phyloP scores from a whole-genome alignment of 1,140 invertebrate species.

The Anoplophora glabripennis region DNA sequence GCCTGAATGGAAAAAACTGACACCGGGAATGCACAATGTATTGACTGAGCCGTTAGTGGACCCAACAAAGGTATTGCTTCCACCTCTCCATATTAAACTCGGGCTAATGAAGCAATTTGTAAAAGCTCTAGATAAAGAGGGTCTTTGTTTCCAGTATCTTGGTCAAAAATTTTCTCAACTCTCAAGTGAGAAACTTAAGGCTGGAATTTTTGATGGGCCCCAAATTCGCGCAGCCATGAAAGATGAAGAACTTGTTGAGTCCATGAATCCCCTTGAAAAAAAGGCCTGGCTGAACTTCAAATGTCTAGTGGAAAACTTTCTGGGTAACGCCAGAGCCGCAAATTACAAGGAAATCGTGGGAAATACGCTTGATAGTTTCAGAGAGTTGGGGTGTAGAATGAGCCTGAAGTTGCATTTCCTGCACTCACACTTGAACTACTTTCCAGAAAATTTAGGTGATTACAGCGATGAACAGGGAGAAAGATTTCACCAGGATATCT shows the following conservation, averaged over 20 bases:
- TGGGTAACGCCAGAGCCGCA: slow-evolving; percentile 28
- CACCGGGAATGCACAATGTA: neutral
- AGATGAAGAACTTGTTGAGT: slow-evolving; percentile 4
- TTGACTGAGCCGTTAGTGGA: no score
- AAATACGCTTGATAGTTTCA: slow-evolving; percentile 26
- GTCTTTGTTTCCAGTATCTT: slow-evolving; percentile 28
- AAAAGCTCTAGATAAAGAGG: slow-evolving; percentile 33
- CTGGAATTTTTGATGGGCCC: slow-evolving; percentile 23
- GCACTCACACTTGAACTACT: slow-evolving; percentile 21
- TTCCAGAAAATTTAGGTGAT: slow-evolving; percentile 25
- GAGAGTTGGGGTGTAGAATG: slow-evolving; percentile 29
- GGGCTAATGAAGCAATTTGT: slow-evolving; percentile 45
- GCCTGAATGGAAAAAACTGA: slow-evolving; percentile 9
- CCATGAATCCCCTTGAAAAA: slow-evolving; percentile 15
- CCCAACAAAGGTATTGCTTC: slow-evolving; percentile 30
- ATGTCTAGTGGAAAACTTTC: slow-evolving; percentile 25
- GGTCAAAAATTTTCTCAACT: slow-evolving; percentile 19
- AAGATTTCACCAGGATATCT: slow-evolving; percentile 38
- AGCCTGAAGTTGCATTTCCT: slow-evolving; percentile 29
- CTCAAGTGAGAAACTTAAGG: slow-evolving; percentile 22
- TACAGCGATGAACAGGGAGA: slow-evolving; percentile 35
- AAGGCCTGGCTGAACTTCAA: slow-evolving; percentile 15
- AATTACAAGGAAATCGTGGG: slow-evolving; percentile 27
- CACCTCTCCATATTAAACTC: slow-evolving; percentile 44
- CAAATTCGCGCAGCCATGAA: slow-evolving; percentile 16